Evolutionary conservation across 2,797 vertebrate species (phyloP).

Genomic region (Linurgus olivaceus): DNA sequence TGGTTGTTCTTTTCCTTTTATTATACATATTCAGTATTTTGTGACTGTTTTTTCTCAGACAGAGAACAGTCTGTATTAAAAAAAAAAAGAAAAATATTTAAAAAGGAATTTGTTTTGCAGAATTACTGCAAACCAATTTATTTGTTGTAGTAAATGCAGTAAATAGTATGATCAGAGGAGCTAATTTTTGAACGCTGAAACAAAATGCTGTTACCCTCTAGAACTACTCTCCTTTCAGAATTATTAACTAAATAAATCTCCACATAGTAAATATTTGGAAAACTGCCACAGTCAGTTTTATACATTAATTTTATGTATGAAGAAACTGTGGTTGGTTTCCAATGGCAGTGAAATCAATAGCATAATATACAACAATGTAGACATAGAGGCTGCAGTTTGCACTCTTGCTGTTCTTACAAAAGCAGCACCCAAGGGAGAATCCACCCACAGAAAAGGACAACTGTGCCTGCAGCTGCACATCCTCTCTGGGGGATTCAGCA

Average conservation of each 20-base stretch:
- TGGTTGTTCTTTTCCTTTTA: background rate
- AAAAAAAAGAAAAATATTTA: background rate
- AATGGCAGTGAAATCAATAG: background rate
- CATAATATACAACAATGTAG: background rate
- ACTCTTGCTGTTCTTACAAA: background rate
- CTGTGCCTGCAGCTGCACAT: rapidly evolving
- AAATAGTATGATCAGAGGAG: background rate
- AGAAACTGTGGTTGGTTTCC: background rate
- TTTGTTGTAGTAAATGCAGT: background rate
- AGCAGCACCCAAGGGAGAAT: background rate
- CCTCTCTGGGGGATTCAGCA: background rate
- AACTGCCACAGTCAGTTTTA: background rate
- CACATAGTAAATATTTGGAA: background rate
- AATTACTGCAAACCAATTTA: too few species aligned
- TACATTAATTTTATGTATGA: background rate
- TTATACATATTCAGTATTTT: background rate
- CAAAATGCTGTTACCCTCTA: background rate
- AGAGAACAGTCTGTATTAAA: background rate
- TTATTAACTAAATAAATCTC: background rate
- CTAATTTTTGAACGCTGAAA: background rate
- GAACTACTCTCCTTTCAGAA: background rate
- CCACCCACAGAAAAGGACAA: background rate
- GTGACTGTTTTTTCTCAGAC: background rate
- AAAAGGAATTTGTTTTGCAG: too few species aligned
- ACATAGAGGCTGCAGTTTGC: background rate